A percentile compares a stretch with the other conserved stretches of the same genome.
Evolutionary conservation across 2,888 invertebrate genomes (phyloP).

Genomic region (Drosophila mayaguana): DNA sequence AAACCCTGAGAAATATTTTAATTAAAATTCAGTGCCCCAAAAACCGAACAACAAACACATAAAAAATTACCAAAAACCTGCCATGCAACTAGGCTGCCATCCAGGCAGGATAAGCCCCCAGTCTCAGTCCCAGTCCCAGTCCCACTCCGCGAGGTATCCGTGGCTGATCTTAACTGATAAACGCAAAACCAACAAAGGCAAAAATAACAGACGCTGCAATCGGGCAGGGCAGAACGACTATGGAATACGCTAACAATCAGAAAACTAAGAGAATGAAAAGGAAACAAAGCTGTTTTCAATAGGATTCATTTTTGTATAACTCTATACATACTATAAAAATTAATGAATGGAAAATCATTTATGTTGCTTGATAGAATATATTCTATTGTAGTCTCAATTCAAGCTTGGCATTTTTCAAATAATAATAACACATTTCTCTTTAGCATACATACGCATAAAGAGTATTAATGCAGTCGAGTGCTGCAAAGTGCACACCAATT

Average conservation of each 20-base stretch:
- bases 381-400: no score
- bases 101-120: constrained; percentile 65
- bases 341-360: no score
- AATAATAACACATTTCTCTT: no score
- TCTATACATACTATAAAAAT: no score
- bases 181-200: constrained; percentile 75
- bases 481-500: background rate
- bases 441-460: no score
- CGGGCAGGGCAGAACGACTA: background rate
- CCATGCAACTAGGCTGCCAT: constrained; percentile 33
- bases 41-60: constrained; percentile 50
- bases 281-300: no score
- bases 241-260: constrained; percentile 10
- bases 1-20: constrained; percentile 79
- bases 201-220: constrained; percentile 39
- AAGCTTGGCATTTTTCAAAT: no score
- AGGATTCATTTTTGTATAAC: no score
- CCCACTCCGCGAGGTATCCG: constrained; percentile 48
- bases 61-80: constrained; percentile 65
- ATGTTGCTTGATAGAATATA: no score
- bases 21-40: constrained; percentile 75
- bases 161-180: constrained; percentile 77
- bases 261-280: no score
- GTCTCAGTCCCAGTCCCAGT: constrained; percentile 35
- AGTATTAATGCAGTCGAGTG: no score